phyloP scores from a whole-genome alignment of 2,113 vertebrate genomes.

The Sinocyclocheilus anophthalmus region DNA sequence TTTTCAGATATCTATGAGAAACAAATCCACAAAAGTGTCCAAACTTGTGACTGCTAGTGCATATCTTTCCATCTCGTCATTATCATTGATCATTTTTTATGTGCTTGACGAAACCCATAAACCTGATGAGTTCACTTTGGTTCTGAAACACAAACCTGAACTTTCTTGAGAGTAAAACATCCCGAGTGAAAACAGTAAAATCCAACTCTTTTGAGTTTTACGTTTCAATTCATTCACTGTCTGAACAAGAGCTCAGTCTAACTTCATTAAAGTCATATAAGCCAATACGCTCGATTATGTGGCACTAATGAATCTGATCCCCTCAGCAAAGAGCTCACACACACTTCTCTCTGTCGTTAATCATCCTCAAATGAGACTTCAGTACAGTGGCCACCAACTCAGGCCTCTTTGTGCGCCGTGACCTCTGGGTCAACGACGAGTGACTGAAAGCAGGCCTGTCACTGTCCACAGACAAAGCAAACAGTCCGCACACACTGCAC shows the following conservation, averaged over 20 bases:
- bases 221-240: neutral
- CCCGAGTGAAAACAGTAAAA: neutral
- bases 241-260: neutral
- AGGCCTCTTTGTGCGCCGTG: conserved; percentile 39
- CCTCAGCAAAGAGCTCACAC: conserved; percentile 22
- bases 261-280: conserved; percentile 41
- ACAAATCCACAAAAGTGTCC: neutral
- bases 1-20: neutral
- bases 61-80: neutral
- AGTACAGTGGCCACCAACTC: conserved; percentile 56
- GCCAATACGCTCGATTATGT: conserved; percentile 32
- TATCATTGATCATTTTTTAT: neutral
- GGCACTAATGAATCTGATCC: conserved; percentile 40
- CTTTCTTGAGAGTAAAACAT: neutral
- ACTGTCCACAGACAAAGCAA: conserved; percentile 37
- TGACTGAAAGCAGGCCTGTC: conserved; percentile 45
- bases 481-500: conserved; percentile 32
- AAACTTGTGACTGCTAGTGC: neutral
- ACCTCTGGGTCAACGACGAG: conserved; percentile 53
- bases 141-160: neutral
- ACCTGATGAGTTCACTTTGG: neutral
- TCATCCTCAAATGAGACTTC: conserved; percentile 56
- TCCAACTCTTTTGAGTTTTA: neutral
- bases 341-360: conserved; percentile 51
- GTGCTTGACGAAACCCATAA: neutral